A percentile compares a stretch with the other conserved stretches of the same genome.
Conservation (phyloP, 2,797 vertebrate genomes). For the Cirrhinus mrigala region DNA sequence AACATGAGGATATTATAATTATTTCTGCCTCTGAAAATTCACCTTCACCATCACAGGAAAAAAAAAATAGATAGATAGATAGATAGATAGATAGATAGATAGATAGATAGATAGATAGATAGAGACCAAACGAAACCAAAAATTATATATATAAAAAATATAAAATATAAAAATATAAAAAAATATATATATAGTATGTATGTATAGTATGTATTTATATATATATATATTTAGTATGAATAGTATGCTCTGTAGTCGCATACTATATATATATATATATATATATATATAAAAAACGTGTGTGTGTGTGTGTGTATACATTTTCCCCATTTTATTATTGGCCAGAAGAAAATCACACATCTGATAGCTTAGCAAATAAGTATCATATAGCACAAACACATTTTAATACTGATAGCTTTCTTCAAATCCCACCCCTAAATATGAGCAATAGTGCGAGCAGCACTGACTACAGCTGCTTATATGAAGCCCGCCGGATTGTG, state of each 20-base stretch:
- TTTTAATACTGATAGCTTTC: neutral
- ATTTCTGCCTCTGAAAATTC: neutral
- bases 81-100: no score
- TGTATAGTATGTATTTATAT: no score
- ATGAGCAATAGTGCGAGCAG: neutral
- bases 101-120: no score
- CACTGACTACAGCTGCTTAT: constrained; percentile 16
- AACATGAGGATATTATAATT: neutral
- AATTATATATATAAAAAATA: no score
- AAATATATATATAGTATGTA: no score
- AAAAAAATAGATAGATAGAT: no score
- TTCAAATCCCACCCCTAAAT: constrained; percentile 1
- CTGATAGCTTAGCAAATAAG: neutral
- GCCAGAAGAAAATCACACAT: neutral
- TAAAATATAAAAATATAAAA: no score
- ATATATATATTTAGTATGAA: no score
- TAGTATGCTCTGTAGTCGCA: no score
- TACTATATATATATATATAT: no score
- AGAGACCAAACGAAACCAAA: no score
- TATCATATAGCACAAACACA: neutral
- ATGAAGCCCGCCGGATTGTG: constrained; percentile 18
- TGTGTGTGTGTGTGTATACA: neutral
- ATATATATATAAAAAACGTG: no score
- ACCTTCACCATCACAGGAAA: neutral
- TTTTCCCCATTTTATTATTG: neutral